Conservation (phyloP, 2,113 vertebrate species). For the Larimichthys polyactis region DNA sequence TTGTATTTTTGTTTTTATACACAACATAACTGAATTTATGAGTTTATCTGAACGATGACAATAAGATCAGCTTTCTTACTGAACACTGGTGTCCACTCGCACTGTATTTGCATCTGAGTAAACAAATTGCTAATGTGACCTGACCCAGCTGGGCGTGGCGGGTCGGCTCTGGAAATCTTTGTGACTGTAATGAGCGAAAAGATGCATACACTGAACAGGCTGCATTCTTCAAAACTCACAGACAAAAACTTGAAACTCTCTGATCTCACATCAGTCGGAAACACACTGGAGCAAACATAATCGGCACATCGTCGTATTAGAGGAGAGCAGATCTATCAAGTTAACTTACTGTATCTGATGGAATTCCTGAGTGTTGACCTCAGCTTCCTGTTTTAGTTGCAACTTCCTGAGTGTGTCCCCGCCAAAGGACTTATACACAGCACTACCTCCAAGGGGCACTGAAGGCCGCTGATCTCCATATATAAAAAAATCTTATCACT, state of each 20-base stretch:
- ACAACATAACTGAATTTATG: not conserved
- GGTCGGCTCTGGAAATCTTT: not conserved
- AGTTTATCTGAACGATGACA: not conserved
- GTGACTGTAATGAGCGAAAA: not conserved
- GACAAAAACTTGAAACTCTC: not conserved
- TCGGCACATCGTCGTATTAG: conserved; percentile 11
- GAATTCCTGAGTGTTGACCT: conserved; percentile 78
- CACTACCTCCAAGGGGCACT: conserved; percentile 5
- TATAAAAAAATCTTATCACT: conserved; percentile 13
- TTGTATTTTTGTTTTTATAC: not conserved
- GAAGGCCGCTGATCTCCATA: not conserved
- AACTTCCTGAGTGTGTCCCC: conserved; percentile 75
- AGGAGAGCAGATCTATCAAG: conserved; percentile 35
- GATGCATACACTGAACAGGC: not conserved
- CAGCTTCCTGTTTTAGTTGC: conserved; percentile 82
- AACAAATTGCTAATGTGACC: not conserved
- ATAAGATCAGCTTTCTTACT: not conserved
- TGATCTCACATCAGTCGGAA: not conserved
- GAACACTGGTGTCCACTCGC: not conserved
- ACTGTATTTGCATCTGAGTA: not conserved
- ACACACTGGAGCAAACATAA: conserved; percentile 1
- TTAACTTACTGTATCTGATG: conserved; percentile 64
- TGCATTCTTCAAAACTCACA: not conserved
- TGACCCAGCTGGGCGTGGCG: conserved; percentile 23
- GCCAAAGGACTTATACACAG: conserved; percentile 33